phyloP scores from a whole-genome alignment of 2,113 vertebrate species.

The Xenus cinereus region DNA sequence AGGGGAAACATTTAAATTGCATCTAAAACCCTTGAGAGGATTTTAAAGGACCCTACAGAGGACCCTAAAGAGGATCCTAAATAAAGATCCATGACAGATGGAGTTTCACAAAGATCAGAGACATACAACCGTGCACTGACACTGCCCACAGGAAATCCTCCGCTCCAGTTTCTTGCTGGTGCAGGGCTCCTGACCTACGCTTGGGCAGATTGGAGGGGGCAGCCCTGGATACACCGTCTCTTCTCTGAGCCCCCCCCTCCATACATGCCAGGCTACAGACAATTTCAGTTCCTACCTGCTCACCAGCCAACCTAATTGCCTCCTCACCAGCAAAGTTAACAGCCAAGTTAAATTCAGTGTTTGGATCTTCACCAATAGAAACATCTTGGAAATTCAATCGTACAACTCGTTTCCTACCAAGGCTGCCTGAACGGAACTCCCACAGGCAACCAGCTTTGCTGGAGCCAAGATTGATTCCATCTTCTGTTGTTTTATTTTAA shows the following conservation, averaged over 20 bases:
- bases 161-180: neutral
- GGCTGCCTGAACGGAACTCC: neutral
- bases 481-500: slow-evolving; percentile 8
- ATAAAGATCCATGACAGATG: neutral
- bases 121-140: fast-evolving
- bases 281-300: neutral
- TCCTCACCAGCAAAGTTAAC: neutral
- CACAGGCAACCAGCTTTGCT: neutral
- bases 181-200: neutral
- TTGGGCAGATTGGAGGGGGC: neutral
- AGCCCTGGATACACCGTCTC: neutral
- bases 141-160: neutral
- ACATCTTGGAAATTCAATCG: neutral
- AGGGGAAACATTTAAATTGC: neutral
- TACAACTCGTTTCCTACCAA: neutral
- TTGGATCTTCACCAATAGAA: neutral
- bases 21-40: neutral
- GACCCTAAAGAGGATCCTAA: neutral
- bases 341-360: neutral
- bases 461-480: neutral
- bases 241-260: neutral
- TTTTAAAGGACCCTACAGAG: neutral
- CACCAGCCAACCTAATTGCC: neutral
- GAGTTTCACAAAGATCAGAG: neutral
- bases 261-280: neutral